Percentiles rank a stretch among this genome's conserved stretches.
These are phyloP conservation scores for Xylocampa areola DNA, from an alignment of 2,888 invertebrate genomes.

Conservation along the genomic window DNA sequence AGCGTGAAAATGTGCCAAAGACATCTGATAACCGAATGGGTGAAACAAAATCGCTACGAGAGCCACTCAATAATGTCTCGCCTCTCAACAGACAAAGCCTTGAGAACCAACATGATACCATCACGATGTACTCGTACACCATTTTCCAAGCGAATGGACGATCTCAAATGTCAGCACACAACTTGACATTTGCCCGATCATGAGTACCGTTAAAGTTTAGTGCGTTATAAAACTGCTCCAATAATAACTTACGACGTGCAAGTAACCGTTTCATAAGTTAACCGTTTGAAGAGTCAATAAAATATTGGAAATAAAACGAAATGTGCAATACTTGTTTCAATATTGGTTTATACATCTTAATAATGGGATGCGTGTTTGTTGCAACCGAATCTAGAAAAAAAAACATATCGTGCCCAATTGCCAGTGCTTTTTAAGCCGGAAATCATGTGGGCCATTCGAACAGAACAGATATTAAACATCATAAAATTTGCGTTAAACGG, in stretches of 20 bases:
- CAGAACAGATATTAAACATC: background rate
- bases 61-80: constrained; percentile 25
- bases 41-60: constrained; percentile 11
- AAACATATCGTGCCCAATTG: no score
- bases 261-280: constrained; percentile 48
- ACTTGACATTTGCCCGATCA: constrained; percentile 78
- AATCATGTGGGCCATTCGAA: background rate
- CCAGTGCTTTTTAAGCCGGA: background rate
- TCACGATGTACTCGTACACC: constrained; percentile 43
- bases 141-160: constrained; percentile 62
- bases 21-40: constrained; percentile 3
- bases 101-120: constrained; percentile 31
- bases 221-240: constrained; percentile 64
- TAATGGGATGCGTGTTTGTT: constrained; percentile 4
- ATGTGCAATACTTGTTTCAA: constrained; percentile 32
- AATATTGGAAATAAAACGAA: constrained; percentile 30
- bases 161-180: constrained; percentile 76
- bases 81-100: constrained; percentile 46
- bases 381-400: no score
- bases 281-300: constrained; percentile 46
- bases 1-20: no score
- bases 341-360: constrained; percentile 21
- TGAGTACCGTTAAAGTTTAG: constrained; percentile 67
- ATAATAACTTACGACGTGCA: constrained; percentile 57
- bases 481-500: constrained; percentile 6